phyloP scores from a whole-genome alignment of 2,113 vertebrate genomes.

The Mohoua ochrocephala region DNA sequence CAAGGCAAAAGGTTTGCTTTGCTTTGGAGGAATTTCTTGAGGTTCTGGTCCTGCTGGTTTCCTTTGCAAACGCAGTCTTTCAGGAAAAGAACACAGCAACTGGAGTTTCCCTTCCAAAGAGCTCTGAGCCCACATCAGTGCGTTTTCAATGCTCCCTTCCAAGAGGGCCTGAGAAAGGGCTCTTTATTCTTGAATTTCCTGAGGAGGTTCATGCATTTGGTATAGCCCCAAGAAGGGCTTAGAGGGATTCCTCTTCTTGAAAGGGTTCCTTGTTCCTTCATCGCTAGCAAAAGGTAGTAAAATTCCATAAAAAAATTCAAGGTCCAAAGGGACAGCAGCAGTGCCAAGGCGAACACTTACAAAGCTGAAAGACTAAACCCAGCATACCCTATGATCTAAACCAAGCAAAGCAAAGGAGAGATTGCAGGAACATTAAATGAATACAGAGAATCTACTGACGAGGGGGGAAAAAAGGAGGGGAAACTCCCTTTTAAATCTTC shows the following conservation, averaged over 20 bases:
- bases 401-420: neutral
- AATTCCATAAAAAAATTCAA: neutral
- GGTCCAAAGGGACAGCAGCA: neutral
- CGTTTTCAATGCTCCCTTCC: neutral
- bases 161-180: neutral
- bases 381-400: neutral
- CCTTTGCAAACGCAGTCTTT: neutral
- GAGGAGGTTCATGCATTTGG: neutral
- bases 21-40: neutral
- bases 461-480: rapidly evolving
- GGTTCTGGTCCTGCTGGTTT: neutral
- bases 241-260: neutral
- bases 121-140: neutral
- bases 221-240: neutral
- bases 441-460: neutral
- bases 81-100: neutral
- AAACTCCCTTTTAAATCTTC: neutral
- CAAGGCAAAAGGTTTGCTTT: neutral
- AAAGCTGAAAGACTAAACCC: neutral
- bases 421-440: neutral
- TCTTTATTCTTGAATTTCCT: conserved; percentile 27
- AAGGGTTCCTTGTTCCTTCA: conserved; percentile 17
- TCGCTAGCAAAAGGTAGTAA: neutral
- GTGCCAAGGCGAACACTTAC: neutral
- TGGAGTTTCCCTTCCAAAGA: neutral